Evolutionary conservation across 2,888 invertebrate genomes (phyloP).

Genomic region (Eurytoma californica): DNA sequence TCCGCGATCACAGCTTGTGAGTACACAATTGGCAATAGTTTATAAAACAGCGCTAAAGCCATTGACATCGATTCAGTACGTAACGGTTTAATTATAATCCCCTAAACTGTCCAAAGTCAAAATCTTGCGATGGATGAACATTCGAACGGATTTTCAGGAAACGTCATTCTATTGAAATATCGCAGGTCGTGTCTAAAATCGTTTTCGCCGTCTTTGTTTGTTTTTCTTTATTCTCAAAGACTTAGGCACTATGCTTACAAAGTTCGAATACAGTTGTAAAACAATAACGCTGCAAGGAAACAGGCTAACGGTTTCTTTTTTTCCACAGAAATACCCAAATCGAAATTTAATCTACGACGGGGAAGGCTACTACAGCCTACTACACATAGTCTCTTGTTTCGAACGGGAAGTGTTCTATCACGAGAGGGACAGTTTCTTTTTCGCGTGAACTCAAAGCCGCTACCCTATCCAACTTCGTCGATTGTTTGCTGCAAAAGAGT

Average conservation of each 20-base stretch:
- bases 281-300: background rate
- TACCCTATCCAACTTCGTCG: too few species aligned
- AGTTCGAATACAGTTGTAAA: too few species aligned
- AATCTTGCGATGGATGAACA: constrained; percentile 28
- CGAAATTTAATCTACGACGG: background rate
- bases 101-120: constrained; percentile 1
- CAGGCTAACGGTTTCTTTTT: background rate
- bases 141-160: constrained; percentile 23
- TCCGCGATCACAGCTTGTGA: constrained; percentile 52
- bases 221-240: constrained; percentile 30
- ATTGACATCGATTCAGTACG: constrained; percentile 50
- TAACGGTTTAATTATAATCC: constrained; percentile 38
- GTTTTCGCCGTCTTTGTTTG: background rate
- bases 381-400: constrained; percentile 11
- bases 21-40: constrained; percentile 42
- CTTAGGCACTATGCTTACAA: constrained; percentile 58
- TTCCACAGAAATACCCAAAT: too few species aligned
- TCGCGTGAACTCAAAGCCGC: too few species aligned
- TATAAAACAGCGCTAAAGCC: constrained; percentile 43
- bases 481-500: too few species aligned
- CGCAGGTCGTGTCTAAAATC: constrained; percentile 15
- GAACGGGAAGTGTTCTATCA: constrained; percentile 39
- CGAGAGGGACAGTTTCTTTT: constrained; percentile 28
- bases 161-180: constrained; percentile 35
- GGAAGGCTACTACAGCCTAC: background rate